phyloP scores from a whole-genome alignment of 53 echinoderm and acorn worm genomes.

The Holothuria leucospilota region DNA sequence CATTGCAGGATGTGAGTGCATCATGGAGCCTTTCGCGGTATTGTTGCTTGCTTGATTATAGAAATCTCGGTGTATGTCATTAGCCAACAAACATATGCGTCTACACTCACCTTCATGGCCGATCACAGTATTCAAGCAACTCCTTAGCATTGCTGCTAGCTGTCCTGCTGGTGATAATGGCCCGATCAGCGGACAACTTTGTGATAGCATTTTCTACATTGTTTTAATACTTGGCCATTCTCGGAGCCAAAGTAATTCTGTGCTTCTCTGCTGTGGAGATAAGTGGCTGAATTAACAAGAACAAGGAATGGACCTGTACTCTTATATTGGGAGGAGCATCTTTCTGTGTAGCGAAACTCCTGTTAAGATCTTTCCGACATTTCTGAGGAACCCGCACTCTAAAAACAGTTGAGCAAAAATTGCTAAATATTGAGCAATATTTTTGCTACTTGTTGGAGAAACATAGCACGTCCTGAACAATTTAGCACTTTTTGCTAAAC shows the following conservation, averaged over 20 bases:
- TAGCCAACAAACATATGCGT: not conserved
- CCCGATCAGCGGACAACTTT: conserved; percentile 32
- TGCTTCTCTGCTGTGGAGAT: not conserved
- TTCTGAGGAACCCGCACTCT: not conserved
- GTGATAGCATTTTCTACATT: conserved; percentile 64
- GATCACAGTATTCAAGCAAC: conserved; percentile 60
- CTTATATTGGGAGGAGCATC: conserved; percentile 64
- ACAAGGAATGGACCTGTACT: conserved; percentile 40
- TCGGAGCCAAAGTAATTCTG: conserved; percentile 58
- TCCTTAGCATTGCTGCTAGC: conserved; percentile 50
- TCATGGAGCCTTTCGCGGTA: conserved; percentile 11
- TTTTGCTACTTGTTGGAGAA: too few relatives aligned
- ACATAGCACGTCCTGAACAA: too few relatives aligned
- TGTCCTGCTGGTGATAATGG: conserved; percentile 21
- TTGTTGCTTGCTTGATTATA: not conserved
- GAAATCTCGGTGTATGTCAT: not conserved
- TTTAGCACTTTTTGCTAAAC: too few relatives aligned
- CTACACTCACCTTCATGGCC: not conserved
- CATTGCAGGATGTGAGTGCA: not conserved
- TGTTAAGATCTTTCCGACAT: not conserved
- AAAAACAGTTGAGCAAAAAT: too few relatives aligned
- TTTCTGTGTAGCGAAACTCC: conserved; percentile 62
- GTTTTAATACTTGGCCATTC: conserved; percentile 62
- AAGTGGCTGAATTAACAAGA: too few relatives aligned
- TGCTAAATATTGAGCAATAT: too few relatives aligned